Base-by-base conservation (phyloP, 2,888 invertebrate genomes). In the Rhagophthalmus giganteus region DNA sequence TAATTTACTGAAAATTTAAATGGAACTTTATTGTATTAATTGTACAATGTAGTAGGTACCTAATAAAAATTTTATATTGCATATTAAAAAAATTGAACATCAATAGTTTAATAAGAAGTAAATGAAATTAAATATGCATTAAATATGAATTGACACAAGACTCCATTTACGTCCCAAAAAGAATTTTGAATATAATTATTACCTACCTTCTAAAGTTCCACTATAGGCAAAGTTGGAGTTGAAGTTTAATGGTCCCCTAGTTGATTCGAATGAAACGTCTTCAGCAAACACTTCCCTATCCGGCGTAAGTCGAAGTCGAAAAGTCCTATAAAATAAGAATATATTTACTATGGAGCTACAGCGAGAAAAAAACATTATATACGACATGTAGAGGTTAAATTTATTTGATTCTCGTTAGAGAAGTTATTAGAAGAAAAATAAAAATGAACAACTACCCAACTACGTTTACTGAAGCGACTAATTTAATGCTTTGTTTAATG, bases 201-300 rank as follows among this genome's bases (percentile, higher is more conserved):
- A 89, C 90, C 90, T 83, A 89, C 90, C 90, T 83, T 88, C 87
- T 57, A 92, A 78, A 61, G 82, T 82, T 59, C 93, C 93, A 31
- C 82, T 82, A 74, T 90, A 90, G 61, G 86, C 85, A 61, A 84
- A 83, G 46, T 81, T 82, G 42, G 85, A 81, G 78, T 90, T 86
- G 75, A 85, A 89, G 61, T 81, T 76, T 61, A 90, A 74, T 58
- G 81, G 81, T 39, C 88, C 87, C 35, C 79, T 76, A 7, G 86
- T 83, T 48, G 85, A 83, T 75, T 90, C 90, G 72, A 92, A 86
- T 69, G 85, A 80, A 42, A 85, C 85, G 70, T 87, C 88, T 38
- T 86, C 83, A 57, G 88, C 81, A 75, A 90, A 90, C 60, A 91
- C 81, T 60, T 81, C 79, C 12, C 83, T 82, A 74, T 90, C 88